Conservation (phyloP, 2,888 invertebrate species). For the Lampropteryx suffumata region DNA sequence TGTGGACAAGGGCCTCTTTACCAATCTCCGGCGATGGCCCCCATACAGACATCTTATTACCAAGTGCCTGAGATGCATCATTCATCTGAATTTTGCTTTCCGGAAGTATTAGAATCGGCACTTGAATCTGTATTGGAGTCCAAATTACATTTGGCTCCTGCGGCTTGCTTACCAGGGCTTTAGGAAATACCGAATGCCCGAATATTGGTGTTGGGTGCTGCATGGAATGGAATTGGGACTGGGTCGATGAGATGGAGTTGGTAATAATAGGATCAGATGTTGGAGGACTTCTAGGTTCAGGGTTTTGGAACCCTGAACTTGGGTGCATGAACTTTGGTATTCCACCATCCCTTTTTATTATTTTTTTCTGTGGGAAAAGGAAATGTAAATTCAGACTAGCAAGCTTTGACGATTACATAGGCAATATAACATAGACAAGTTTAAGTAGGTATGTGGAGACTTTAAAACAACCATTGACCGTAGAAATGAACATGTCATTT, state of each 20-base stretch:
- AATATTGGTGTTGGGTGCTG: slow-evolving; percentile 32
- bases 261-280: neutral
- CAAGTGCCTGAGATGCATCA: neutral
- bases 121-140: slow-evolving; percentile 39
- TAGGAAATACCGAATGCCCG: slow-evolving; percentile 44
- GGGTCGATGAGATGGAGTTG: neutral
- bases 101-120: slow-evolving; percentile 23
- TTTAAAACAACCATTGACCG: too few species aligned
- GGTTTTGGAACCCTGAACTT: too few species aligned
- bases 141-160: slow-evolving; percentile 38
- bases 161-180: slow-evolving; percentile 27
- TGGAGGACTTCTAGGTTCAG: slow-evolving; percentile 49
- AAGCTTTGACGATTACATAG: too few species aligned
- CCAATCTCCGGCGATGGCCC: neutral
- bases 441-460: too few species aligned
- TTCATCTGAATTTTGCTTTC: neutral
- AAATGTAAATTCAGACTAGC: too few species aligned
- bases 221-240: neutral
- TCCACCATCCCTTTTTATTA: neutral
- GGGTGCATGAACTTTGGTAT: slow-evolving; percentile 5
- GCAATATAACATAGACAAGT: too few species aligned
- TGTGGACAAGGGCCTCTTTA: slow-evolving; percentile 3
- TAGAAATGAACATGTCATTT: too few species aligned
- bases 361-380: slow-evolving; percentile 8
- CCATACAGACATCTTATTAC: neutral